Conservation (phyloP, 2,888 invertebrate species). For the Liopterus haemorrhoidalis region DNA sequence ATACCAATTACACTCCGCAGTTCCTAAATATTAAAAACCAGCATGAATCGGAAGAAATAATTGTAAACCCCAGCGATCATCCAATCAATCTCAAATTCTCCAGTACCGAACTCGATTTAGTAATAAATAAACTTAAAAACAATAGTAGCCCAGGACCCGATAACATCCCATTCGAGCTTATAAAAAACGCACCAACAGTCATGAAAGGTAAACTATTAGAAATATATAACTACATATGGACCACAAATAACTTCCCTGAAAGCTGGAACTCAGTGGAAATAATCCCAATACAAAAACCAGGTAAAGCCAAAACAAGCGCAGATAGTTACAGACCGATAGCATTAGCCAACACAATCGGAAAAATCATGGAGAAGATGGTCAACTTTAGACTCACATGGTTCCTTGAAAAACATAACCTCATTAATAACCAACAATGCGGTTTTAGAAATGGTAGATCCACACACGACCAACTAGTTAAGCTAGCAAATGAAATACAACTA, state of each 20-base stretch:
- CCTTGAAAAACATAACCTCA: slow-evolving; percentile 6
- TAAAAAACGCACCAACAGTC: slow-evolving; percentile 1
- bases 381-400: slow-evolving; percentile 13
- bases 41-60: no score
- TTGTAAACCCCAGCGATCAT: no score
- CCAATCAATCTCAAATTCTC: no score
- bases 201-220: background rate
- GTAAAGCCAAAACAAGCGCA: slow-evolving; percentile 3
- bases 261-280: background rate
- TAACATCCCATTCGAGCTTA: slow-evolving; percentile 8
- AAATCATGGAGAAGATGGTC: slow-evolving; percentile 8
- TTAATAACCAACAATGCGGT: slow-evolving; percentile 4
- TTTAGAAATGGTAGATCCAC: slow-evolving; percentile 7
- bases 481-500: no score
- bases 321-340: slow-evolving; percentile 8
- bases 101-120: background rate
- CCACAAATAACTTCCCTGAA: background rate
- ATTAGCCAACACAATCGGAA: no score
- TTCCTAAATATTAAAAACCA: no score
- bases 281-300: slow-evolving; percentile 4
- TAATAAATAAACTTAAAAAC: background rate
- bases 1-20: no score
- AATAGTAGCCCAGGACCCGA: slow-evolving; percentile 3
- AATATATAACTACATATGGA: slow-evolving; percentile 5
- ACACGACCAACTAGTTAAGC: slow-evolving; percentile 10